Base-by-base conservation (phyloP, 30 jellyfish, hydroid and myxozoan species). In the Haliclystus octoradiatus region DNA sequence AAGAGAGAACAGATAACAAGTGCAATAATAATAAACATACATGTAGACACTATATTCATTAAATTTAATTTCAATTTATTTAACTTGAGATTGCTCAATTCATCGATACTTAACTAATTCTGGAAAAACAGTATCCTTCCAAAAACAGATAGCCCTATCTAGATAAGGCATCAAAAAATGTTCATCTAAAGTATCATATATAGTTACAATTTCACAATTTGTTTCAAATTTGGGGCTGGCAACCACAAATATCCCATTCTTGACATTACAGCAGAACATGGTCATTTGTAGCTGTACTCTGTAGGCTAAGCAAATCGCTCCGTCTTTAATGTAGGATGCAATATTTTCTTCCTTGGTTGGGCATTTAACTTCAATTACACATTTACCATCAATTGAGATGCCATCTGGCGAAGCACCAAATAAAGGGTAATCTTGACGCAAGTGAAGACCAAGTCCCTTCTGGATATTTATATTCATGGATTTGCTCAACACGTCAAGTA, bases 381-480 rank as follows among this genome's bases (percentile, higher is more conserved):
- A 5, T 40, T 40, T 40, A 9, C 57, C 19, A 19, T 40, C 19
- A 5, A 19, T 19, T 40, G 57, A 5, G 9, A 40, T 5, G 19
- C 57, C 57, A 40, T 40, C 57, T 40, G 57, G 57, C 14, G 57
- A 40, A 19, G 57, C 57, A 40, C 57, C 57, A 40, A 40, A 40
- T 40, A 40, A 9, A 40, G 57, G 57, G 19, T 40, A 19, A 19
- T 40, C 19, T 40, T 40, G 57, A 5, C 9, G 57, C 19, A 40
- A 40, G 57, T 5, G 19, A 9, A 40, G 57, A 19, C 57, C 57
- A 5, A 40, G 9, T 9, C 57, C 19, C 14, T 19, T 40, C 14
- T 40, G 14, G 9, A 40, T 40, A 9, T 40, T 40, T 9, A 40
- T 40, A 5, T 19, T 19, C 57, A 9, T 40, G 14, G 9, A 9